Evolutionary conservation across 2,888 invertebrate genomes (phyloP), one percentile per base, ranked within the genome.

Genomic region (Empis stercorea): DNA sequence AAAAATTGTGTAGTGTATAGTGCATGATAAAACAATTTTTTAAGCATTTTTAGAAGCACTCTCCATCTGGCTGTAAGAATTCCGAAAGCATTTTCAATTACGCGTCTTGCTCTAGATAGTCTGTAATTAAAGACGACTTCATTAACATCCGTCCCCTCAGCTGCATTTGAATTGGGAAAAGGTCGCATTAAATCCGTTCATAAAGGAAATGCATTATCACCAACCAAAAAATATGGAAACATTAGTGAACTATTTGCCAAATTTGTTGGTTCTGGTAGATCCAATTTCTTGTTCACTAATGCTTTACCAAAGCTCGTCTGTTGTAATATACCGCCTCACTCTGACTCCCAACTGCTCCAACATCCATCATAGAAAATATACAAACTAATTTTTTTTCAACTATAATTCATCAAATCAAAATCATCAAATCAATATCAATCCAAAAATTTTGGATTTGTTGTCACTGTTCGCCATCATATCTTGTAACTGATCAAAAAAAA

Each of bases 1-100:
- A 37, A 10, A 44, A 39, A 36, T 47, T 47, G 32, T 47, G 47
- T 4, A n/a, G n/a, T 43, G 40, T 7, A 44, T 20, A 20, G 39
- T 47, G 34, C 39, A 40, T 16, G 47, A 39, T 17, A 47, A 40
- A 15, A 47, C 27, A 17, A 48, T 34, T 44, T 48, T 48, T 17
- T 44, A 40, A 30, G 32, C 44, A 34, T 48, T 34, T 13, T 34
- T 4, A 13, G 34, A 34, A 34, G 34, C 13, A 34, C 34, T 34
- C 34, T 13, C 34, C 34, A 34, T 34, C 34, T 17, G 20, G 38
- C 16, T 38, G 10, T 20, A 5, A 17, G 20, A 20, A 17, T 38
- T 38, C 17, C 38, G 16, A 38, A 38, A 38, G 38, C 38, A 42
- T 34, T 17, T 43, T 45, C 48, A 11, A 45, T 27, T 20, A 23